Conservation (phyloP, 1,140 invertebrate genomes). For the Macrosteles quadrilineatus region DNA sequence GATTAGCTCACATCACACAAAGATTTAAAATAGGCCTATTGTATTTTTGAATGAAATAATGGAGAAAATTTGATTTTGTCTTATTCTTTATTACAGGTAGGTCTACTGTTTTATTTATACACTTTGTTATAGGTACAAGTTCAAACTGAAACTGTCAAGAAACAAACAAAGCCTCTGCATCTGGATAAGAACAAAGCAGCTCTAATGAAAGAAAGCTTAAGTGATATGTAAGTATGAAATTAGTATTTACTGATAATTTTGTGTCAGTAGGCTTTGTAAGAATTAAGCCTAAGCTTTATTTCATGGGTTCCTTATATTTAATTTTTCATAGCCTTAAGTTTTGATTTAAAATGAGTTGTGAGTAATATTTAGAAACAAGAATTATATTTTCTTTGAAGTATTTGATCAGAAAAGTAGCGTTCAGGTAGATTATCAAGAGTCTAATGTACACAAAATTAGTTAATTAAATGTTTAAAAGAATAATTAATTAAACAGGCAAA, state of each 20-base stretch:
- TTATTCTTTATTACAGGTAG: neutral
- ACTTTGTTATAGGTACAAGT: neutral
- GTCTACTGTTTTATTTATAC: neutral
- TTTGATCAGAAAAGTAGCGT: too few species aligned
- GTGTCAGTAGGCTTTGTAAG: neutral
- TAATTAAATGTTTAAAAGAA: too few species aligned
- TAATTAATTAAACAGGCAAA: too few species aligned
- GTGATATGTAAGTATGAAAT: neutral
- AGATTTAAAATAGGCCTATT: neutral
- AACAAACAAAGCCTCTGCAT: neutral
- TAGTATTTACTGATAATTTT: neutral
- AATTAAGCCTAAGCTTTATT: neutral
- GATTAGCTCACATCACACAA: neutral
- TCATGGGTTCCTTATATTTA: neutral
- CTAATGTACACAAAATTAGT: too few species aligned
- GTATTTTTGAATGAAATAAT: neutral
- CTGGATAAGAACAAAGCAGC: constrained; percentile 4
- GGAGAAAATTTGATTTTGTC: neutral
- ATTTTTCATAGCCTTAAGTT: neutral
- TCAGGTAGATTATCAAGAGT: too few species aligned
- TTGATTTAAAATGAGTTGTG: neutral
- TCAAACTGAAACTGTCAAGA: neutral
- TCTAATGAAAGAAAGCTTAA: neutral
- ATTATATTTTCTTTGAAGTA: too few species aligned
- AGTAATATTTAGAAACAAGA: neutral